Evolutionary conservation across 1,140 invertebrate species (phyloP).

Genomic region (Tetramorium parvispinum): DNA sequence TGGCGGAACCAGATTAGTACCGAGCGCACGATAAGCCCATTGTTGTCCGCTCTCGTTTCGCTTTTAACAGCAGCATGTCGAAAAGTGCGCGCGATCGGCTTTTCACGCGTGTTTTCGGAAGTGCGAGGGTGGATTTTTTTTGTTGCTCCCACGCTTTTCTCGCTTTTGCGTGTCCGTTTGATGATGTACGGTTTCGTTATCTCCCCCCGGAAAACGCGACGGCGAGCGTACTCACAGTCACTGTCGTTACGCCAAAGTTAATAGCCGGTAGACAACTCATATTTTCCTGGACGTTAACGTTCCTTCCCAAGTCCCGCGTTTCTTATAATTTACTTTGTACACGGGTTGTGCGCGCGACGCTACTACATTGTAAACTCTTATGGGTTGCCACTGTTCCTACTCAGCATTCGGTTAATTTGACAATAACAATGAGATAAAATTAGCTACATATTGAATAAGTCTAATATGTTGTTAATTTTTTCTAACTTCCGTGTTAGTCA

Average conservation of each 20-base stretch:
- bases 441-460: too few species aligned
- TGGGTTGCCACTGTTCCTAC: too few species aligned
- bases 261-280: slow-evolving; percentile 8
- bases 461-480: too few species aligned
- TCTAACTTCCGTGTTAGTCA: too few species aligned
- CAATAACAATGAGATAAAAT: too few species aligned
- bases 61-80: slow-evolving; percentile 58
- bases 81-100: slow-evolving; percentile 33
- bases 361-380: too few species aligned
- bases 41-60: slow-evolving; percentile 67
- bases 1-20: slow-evolving; percentile 73
- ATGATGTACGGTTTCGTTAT: slow-evolving; percentile 45
- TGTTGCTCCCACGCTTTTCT: not conserved
- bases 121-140: slow-evolving; percentile 15
- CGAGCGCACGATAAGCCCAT: slow-evolving; percentile 69
- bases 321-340: slow-evolving; percentile 5
- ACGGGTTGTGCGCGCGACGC: not conserved
- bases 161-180: slow-evolving; percentile 14
- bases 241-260: slow-evolving; percentile 26
- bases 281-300: slow-evolving; percentile 10
- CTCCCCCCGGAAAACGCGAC: slow-evolving; percentile 1
- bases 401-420: too few species aligned
- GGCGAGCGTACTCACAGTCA: not conserved
- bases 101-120: slow-evolving; percentile 48
- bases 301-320: not conserved